Base-by-base conservation (phyloP, 2,113 vertebrate genomes). In the Tautogolabrus adspersus region DNA sequence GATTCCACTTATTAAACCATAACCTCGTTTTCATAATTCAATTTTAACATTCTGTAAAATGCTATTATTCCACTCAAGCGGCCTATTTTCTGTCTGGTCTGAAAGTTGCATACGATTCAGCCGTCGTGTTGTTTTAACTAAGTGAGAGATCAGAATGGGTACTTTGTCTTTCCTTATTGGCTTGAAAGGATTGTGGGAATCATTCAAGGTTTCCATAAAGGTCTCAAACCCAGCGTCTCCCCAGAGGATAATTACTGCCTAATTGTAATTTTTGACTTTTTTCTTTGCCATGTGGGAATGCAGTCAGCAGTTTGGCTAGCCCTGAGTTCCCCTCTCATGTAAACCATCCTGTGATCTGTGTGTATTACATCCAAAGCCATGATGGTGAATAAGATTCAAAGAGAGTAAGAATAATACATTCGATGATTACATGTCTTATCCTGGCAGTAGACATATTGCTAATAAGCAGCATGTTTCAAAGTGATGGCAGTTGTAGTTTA, bases 1-100 rank as follows among this genome's bases (percentile, higher is more conserved):
- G 15, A 77, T 71, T 82, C 34, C 40, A 66, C 65, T 64, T 77
- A 81, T 74, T 88, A 84, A 83, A 75, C 51, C 26, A 8, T 88
- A 85, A 87, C 72, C 84, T 59, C 78, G 54, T 84, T 87, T 87
- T 83, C 61, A 72, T 68, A 85, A 82, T 78, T 83, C 6, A 64
- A 59, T 78, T 87, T 79, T 26, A 72, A 62, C 12, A 22, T 85
- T 87, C 23, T 61, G 59, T 72, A 58, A 79, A 83, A 75, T 79
- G 69, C 62, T 38, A 65, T 80, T 75, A 74, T 81, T 85, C 65
- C 62, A 55, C 52, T 68, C 74, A 46, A 11, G 34, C 52, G 22
- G 52, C 52, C 62, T 62, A 63, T 89, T 86, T 86, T 86, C 66
- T 82, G 56, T 80, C 77, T 75, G 13, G 18, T 65, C 75, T 84